These are phyloP conservation scores for Schizothorax lantsangensis DNA, from an alignment of 2,797 vertebrate genomes.

Conservation along the genomic window DNA sequence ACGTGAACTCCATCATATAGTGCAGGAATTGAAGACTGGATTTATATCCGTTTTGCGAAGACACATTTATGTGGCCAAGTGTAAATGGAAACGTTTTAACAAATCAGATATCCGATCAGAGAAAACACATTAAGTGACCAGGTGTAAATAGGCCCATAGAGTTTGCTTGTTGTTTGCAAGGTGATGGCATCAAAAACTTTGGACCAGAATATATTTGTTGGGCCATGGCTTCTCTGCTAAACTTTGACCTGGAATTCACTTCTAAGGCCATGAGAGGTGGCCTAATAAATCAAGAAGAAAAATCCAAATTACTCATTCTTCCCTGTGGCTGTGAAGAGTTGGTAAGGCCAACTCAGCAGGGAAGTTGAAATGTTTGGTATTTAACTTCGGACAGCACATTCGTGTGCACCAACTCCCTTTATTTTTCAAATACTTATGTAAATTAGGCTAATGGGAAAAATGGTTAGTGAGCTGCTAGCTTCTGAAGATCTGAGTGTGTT, in stretches of 20 bases:
- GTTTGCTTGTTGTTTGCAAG: neutral
- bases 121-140: no score
- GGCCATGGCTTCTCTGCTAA: neutral
- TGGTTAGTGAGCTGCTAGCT: neutral
- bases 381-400: slow-evolving; percentile 13
- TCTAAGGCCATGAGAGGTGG: neutral
- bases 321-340: slow-evolving; percentile 1
- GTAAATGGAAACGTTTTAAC: no score
- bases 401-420: neutral
- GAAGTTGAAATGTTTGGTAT: neutral
- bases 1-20: no score
- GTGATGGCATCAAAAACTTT: neutral
- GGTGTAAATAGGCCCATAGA: neutral
- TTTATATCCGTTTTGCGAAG: no score
- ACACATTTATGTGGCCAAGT: no score
- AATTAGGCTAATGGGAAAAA: neutral
- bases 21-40: no score
- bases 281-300: neutral
- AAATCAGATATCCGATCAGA: no score
- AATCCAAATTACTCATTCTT: neutral
- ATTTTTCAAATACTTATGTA: slow-evolving; percentile 17
- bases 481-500: neutral
- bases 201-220: neutral
- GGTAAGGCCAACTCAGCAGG: neutral
- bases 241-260: neutral